phyloP scores from a whole-genome alignment of 2,888 invertebrate species.

The Plagiodera versicolora region DNA sequence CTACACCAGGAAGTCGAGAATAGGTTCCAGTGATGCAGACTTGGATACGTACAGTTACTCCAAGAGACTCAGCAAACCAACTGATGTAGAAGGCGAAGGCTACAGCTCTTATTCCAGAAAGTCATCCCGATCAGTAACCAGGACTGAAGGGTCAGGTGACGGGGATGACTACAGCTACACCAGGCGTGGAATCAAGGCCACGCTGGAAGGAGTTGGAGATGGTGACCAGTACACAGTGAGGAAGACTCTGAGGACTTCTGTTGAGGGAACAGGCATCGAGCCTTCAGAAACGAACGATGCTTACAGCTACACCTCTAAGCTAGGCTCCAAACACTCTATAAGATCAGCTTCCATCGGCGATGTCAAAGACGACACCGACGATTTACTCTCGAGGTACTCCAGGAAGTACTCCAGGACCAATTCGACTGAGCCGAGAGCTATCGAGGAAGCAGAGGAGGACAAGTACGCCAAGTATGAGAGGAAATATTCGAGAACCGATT shows the following conservation, averaged over 20 bases:
- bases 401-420: constrained; percentile 36
- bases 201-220: constrained; percentile 43
- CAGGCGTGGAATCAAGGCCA: constrained; percentile 37
- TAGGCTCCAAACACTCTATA: constrained; percentile 39
- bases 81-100: constrained; percentile 32
- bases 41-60: constrained; percentile 35
- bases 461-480: constrained; percentile 44
- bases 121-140: constrained; percentile 33
- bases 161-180: constrained; percentile 33
- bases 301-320: constrained; percentile 35
- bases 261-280: constrained; percentile 42
- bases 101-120: constrained; percentile 37
- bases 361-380: constrained; percentile 39
- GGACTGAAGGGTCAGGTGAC: constrained; percentile 29
- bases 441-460: constrained; percentile 48
- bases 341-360: constrained; percentile 39
- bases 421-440: constrained; percentile 37
- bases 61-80: constrained; percentile 27
- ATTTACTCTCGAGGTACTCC: constrained; percentile 39
- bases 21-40: constrained; percentile 29
- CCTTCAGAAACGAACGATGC: constrained; percentile 34
- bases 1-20: constrained; percentile 32
- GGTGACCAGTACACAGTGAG: constrained; percentile 44
- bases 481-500: constrained; percentile 43
- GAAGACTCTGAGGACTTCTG: constrained; percentile 40